These are phyloP conservation scores for Enchytraeus crypticus DNA, from an alignment of 2,888 invertebrate genomes.

Conservation along the genomic window DNA sequence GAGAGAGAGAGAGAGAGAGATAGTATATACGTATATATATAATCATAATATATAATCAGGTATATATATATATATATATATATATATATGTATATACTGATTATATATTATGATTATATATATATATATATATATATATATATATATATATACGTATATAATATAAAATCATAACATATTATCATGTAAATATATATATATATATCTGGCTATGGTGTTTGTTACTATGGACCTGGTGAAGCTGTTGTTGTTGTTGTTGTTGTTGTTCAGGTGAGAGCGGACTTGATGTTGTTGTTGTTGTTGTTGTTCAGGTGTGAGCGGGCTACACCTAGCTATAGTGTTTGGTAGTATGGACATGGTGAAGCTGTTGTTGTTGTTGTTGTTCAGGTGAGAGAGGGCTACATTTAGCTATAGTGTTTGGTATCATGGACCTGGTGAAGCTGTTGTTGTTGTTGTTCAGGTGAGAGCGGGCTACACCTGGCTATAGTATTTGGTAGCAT, in stretches of 20 bases:
- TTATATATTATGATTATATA: no score
- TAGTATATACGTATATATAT: no score
- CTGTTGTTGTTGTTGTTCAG: slow-evolving; percentile 58
- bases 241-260: slow-evolving; percentile 62
- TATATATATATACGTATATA: no score
- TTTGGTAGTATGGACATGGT: slow-evolving; percentile 91
- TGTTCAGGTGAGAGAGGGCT: slow-evolving; percentile 74
- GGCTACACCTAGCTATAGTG: slow-evolving; percentile 88
- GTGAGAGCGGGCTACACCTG: slow-evolving; percentile 84
- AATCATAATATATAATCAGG: no score
- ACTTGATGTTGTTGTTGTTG: slow-evolving; percentile 80
- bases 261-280: slow-evolving; percentile 69
- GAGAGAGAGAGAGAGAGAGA: no score
- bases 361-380: slow-evolving; percentile 64
- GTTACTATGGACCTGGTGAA: slow-evolving; percentile 90
- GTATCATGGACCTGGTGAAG: slow-evolving; percentile 87
- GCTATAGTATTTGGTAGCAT: slow-evolving; percentile 95
- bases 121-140: no score
- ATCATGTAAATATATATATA: no score
- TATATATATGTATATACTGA: no score
- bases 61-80: no score
- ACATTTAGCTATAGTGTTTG: slow-evolving; percentile 91
- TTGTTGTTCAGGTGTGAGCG: slow-evolving; percentile 66
- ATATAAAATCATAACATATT: no score
- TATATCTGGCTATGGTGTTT: slow-evolving; percentile 92